Evolutionary conservation across 2,888 invertebrate species (phyloP).

Genomic region (Tenthredo distinguenda): DNA sequence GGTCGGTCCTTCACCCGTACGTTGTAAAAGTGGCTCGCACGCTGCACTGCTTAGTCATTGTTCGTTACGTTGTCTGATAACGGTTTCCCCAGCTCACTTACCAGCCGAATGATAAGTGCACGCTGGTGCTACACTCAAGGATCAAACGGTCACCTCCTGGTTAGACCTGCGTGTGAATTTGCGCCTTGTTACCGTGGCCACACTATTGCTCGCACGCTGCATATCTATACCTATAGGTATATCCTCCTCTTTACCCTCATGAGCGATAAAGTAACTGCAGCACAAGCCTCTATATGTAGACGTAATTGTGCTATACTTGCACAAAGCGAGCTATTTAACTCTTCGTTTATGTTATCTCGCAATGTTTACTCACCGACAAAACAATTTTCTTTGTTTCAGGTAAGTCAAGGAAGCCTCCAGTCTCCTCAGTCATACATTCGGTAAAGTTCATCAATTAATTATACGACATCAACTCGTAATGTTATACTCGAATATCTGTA

Average conservation of each 20-base stretch:
- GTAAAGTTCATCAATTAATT: slow-evolving; percentile 5
- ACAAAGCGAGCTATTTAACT: background rate
- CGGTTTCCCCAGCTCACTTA: slow-evolving; percentile 43
- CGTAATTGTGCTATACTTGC: background rate
- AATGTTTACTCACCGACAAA: slow-evolving; percentile 14
- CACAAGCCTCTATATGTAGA: background rate
- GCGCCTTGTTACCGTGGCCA: background rate
- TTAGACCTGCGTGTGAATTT: slow-evolving; percentile 8
- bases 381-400: slow-evolving; percentile 40
- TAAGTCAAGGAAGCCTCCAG: slow-evolving; percentile 13
- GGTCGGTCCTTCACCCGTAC: slow-evolving; percentile 41
- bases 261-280: background rate
- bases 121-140: slow-evolving; percentile 9
- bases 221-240: background rate
- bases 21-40: slow-evolving; percentile 11
- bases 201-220: background rate
- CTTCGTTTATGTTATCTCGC: background rate
- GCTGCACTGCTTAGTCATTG: slow-evolving; percentile 39
- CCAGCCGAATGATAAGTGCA: slow-evolving; percentile 45
- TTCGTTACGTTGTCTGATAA: slow-evolving; percentile 38
- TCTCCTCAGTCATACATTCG: background rate
- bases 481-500: too few relatives aligned
- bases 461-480: background rate
- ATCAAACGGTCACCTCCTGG: slow-evolving; percentile 24
- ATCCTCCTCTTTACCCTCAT: background rate